Evolutionary conservation across 2,797 vertebrate species (phyloP).

Genomic region (Aselliscus stoliczkanus): DNA sequence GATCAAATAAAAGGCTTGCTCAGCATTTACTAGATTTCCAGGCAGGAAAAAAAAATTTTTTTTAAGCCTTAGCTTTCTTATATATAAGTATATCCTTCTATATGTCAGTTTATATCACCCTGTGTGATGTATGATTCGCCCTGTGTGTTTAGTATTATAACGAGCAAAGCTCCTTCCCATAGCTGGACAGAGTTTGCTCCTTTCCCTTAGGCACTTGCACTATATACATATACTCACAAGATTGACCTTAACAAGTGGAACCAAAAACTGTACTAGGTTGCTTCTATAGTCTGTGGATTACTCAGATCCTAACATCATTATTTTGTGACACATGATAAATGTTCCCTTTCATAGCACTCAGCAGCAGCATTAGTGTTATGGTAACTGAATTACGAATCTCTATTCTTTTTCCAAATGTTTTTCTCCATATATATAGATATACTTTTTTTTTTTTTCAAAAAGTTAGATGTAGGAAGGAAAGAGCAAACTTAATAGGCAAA

Average conservation of each 20-base stretch:
- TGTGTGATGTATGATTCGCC: conserved; percentile 59
- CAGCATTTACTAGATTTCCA: conserved; percentile 79
- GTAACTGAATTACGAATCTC: conserved; percentile 55
- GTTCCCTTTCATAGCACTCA: conserved; percentile 11
- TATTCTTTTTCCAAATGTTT: conserved; percentile 57
- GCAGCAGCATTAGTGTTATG: conserved; percentile 32
- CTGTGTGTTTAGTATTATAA: conserved; percentile 68
- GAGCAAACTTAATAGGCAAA: conserved; percentile 35
- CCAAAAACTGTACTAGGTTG: conserved; percentile 22
- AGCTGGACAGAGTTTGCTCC: not conserved
- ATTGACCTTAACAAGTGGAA: conserved; percentile 71
- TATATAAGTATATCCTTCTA: conserved; percentile 50
- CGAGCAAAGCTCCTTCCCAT: conserved; percentile 48
- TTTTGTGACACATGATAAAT: conserved; percentile 64
- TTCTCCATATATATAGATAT: not conserved
- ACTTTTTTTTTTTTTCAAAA: conserved; percentile 14
- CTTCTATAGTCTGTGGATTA: conserved; percentile 31
- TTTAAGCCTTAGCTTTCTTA: conserved; percentile 72
- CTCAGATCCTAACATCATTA: conserved; percentile 20
- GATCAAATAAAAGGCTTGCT: conserved; percentile 82
- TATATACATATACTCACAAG: conserved; percentile 52
- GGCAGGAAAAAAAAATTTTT: conserved; percentile 57
- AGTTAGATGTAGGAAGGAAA: conserved; percentile 15
- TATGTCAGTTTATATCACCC: conserved; percentile 74
- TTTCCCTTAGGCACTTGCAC: conserved; percentile 56